Base-by-base conservation (phyloP, 1,140 invertebrate genomes). In the Rhagoletis zephyria region DNA sequence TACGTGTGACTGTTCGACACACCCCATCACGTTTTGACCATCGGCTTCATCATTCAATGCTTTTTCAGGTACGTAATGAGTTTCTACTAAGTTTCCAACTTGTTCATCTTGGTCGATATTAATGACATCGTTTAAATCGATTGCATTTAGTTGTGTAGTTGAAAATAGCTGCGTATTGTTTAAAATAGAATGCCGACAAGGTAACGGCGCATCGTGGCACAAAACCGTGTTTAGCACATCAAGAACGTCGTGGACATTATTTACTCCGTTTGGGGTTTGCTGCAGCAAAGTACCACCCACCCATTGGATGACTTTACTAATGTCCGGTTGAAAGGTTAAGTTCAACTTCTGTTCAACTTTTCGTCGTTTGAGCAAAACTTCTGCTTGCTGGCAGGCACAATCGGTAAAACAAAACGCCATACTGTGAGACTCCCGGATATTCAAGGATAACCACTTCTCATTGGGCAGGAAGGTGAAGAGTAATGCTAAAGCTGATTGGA, bases 391-490 rank as follows among this genome's bases (percentile, higher is more conserved):
- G 93, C 97, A 98, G 3, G 95, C 95, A 92, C 96, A 97, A 89
- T 97, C 96, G 5, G 95, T 94, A 90, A 96, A 97, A 93, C 97
- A 98, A 93, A 97, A 98, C n/a, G 95, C 95, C 89, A 97, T 95
- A 91, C 96, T 97, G 88, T 96, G 96, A 56, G 95, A 96, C 90
- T 97, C 97, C 7, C 94, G 93, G 87, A 95, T 94, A 45, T 93
- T 93, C 12, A 93, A 64, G 0, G 89, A 89, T 51, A 92, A 56
- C 91, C 92, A 92, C 86, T 93, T 94, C 7, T 93, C 93, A 4
- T 94, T 93, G 12, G 96, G 95, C 40, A 97, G 92, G 87, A 97
- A 95, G 0, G 96, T 95, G 93, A 96, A 97, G 12, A 97, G 91
- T 88, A 98, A 94, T 2, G 97, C 97, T 61, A 97, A 93, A 4